These are phyloP conservation scores for Anastrepha obliqua DNA, from an alignment of 1,140 invertebrate genomes.

Conservation along the genomic window DNA sequence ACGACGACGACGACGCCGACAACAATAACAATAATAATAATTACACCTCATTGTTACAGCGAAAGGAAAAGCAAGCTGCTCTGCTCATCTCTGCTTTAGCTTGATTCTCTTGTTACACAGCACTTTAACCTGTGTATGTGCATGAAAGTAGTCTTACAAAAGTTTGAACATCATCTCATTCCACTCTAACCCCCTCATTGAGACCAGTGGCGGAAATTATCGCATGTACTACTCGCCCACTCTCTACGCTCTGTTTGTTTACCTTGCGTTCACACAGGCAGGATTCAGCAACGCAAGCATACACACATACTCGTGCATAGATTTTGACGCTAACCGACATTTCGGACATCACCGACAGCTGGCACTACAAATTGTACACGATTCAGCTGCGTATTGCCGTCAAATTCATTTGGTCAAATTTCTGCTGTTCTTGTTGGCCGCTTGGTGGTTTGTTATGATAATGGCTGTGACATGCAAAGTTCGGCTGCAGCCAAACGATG, in stretches of 20 bases:
- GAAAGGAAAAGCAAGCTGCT: no score
- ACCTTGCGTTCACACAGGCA: background rate
- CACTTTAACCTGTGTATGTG: no score
- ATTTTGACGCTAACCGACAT: constrained; percentile 22
- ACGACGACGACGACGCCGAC: background rate
- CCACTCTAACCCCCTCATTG: background rate
- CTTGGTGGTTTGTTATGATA: background rate
- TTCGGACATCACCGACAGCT: background rate
- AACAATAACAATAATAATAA: background rate
- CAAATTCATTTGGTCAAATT: background rate
- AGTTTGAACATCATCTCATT: no score
- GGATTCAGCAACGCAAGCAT: background rate
- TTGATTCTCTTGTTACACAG: background rate
- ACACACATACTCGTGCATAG: background rate
- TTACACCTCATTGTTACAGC: no score
- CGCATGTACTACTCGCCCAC: background rate
- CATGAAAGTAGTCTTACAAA: no score
- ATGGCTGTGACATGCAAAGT: constrained; percentile 30
- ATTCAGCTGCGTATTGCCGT: background rate
- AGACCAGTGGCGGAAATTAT: background rate
- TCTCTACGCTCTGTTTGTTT: background rate
- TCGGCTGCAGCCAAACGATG: background rate
- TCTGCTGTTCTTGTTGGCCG: background rate
- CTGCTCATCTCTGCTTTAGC: background rate
- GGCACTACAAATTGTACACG: background rate